A percentile compares a stretch with the other conserved stretches of the same genome.
phyloP scores from a whole-genome alignment of 2,113 vertebrate genomes.

The Orcinus orca region DNA sequence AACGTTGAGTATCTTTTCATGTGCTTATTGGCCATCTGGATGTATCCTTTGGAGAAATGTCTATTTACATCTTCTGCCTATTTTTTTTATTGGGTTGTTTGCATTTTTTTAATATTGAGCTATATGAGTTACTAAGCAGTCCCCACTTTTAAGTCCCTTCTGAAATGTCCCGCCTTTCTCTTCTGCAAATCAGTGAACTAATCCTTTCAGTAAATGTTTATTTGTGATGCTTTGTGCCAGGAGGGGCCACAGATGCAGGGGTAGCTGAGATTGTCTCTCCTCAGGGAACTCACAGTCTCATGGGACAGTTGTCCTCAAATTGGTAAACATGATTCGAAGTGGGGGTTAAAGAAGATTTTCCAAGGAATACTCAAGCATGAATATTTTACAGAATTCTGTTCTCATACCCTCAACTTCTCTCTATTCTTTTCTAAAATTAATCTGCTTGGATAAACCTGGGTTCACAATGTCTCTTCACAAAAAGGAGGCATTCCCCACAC shows the following conservation, averaged over 20 bases:
- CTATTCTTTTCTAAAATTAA: background rate
- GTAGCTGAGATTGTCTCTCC: background rate
- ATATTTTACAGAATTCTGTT: background rate
- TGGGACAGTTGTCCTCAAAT: background rate
- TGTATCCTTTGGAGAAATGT: no score
- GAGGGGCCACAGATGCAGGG: background rate
- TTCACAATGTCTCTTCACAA: background rate
- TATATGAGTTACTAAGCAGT: no score
- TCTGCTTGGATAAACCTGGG: background rate
- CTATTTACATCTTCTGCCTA: no score
- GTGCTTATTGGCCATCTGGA: no score
- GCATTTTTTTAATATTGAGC: no score
- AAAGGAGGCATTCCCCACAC: background rate
- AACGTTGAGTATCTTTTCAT: no score
- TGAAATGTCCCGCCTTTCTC: background rate
- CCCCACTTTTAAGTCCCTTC: background rate
- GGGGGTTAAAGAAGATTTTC: background rate
- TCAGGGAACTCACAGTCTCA: background rate
- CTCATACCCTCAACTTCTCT: background rate
- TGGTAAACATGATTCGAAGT: background rate
- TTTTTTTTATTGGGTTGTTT: no score
- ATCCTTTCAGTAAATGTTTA: background rate
- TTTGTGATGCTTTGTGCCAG: background rate
- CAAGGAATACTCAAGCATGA: background rate
- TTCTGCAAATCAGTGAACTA: background rate